phyloP scores from a whole-genome alignment of 2,888 invertebrate genomes.

The Drosophila nr. perissopoda region DNA sequence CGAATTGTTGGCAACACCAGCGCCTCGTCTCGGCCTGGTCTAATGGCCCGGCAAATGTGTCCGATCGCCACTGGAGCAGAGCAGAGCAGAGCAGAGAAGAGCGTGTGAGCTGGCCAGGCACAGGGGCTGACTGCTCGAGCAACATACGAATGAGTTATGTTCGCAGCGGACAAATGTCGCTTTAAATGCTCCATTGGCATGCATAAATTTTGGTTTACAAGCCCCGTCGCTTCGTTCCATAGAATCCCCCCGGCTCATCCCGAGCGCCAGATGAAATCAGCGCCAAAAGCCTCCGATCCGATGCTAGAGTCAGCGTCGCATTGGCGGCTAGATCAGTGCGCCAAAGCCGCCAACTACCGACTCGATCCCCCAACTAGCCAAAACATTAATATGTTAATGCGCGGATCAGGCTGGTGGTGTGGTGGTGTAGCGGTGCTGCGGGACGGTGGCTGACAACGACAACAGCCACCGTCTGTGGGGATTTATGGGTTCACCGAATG shows the following conservation, averaged over 20 bases:
- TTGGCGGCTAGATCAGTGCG: constrained; percentile 77
- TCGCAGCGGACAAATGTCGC: constrained; percentile 71
- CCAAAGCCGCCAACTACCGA: constrained; percentile 56
- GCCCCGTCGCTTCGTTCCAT: constrained; percentile 48
- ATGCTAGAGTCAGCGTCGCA: constrained; percentile 12
- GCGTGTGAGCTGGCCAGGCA: constrained; percentile 28
- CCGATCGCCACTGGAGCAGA: constrained; percentile 47
- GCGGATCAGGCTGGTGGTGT: constrained; percentile 51
- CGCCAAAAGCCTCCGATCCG: constrained; percentile 56
- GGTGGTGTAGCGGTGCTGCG: background rate
- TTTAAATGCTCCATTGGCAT: constrained; percentile 69
- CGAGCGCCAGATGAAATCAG: constrained; percentile 72
- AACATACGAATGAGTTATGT: constrained; percentile 69
- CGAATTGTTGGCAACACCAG: constrained; percentile 67
- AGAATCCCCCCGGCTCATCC: constrained; percentile 53
- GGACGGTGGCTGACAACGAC: constrained; percentile 46
- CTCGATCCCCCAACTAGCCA: constrained; percentile 59
- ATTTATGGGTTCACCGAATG: constrained; percentile 84
- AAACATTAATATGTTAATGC: constrained; percentile 83
- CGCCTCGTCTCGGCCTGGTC: constrained; percentile 39
- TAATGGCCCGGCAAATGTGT: constrained; percentile 65
- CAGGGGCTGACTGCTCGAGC: constrained; percentile 49
- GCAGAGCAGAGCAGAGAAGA: constrained; percentile 29
- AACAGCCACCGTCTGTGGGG: constrained; percentile 69
- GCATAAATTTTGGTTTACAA: constrained; percentile 79